Conservation (phyloP, 2,113 vertebrate genomes). For the Deroptyus accipitrinus region DNA sequence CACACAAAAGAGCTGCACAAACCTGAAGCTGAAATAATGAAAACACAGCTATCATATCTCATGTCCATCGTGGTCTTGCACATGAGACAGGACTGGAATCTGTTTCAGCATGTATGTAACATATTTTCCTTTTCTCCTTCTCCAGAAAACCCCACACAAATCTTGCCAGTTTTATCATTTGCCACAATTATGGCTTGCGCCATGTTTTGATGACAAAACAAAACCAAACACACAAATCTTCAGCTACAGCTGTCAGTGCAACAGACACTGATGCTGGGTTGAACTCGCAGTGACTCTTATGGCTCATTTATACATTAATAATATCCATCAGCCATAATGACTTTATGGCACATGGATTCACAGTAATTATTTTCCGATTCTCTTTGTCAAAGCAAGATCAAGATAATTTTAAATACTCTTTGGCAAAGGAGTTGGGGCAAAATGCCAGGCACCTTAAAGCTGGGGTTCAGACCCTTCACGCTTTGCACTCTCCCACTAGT, state of each 20-base stretch:
- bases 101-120: fast-evolving
- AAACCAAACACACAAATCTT: neutral
- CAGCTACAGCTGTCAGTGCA: neutral
- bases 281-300: neutral
- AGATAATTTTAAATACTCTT: neutral
- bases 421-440: neutral
- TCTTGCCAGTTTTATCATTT: neutral
- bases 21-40: neutral
- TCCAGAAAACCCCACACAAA: neutral
- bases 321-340: neutral
- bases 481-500: neutral
- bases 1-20: neutral
- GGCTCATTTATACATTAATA: neutral
- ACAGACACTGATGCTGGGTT: neutral
- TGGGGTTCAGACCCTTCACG: neutral
- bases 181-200: neutral
- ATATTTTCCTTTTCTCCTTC: neutral
- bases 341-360: neutral
- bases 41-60: neutral
- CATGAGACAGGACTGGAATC: neutral
- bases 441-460: neutral
- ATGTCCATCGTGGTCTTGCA: fast-evolving
- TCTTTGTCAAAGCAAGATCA: neutral
- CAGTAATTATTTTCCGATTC: neutral
- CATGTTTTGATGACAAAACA: neutral